Base-by-base conservation (phyloP, 1,140 invertebrate genomes). In the Diorhabda carinulata region DNA sequence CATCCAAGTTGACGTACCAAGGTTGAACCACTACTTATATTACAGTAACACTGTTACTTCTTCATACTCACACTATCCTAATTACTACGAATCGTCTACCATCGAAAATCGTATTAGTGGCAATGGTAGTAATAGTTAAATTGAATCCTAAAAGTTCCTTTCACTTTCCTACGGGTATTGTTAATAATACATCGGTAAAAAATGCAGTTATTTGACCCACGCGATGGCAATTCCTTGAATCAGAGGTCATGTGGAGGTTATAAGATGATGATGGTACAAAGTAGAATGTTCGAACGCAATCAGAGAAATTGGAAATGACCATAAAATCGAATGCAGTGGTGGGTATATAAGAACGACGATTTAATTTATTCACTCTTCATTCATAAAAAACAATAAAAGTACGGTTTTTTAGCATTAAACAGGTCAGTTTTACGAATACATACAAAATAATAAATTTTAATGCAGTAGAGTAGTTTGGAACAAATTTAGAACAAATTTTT, bases 201-300 rank as follows among this genome's bases (percentile, higher is more conserved):
- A 52, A 52, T 52, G 47, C 47, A 52, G 47, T 52, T 52, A 52
- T 52, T 52, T 52, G 47, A 52, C 47, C 47, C 47, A 52, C 47
- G 47, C 47, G 47, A 52, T 52, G 47, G 47, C 47, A 52, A 6
- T 52, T 52, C 47, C 47, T 8, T 52, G 47, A 52, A 52, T 52
- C 47, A 52, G 47, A 52, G 47, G 47, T 52, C 47, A 52, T 6
- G 4, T 52, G 47, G 47, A 52, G 47, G 47, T 52, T n/a, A 52
- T 52, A 6, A 6, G 47, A 52, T 52, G 47, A n/a, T 52, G n/a
- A 25, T 25, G 25, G 25, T 25, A 52, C 47, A 52, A 52, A n/a
- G 47, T 52, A n/a, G 47, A 6, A 52, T 52, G 6, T 52, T 52
- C 47, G 47, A 52, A 6, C 6, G n/a, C 47, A 52, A 8, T 52